Evolutionary conservation across 1,140 invertebrate genomes (phyloP).

Genomic region (Apolygus lucorum): DNA sequence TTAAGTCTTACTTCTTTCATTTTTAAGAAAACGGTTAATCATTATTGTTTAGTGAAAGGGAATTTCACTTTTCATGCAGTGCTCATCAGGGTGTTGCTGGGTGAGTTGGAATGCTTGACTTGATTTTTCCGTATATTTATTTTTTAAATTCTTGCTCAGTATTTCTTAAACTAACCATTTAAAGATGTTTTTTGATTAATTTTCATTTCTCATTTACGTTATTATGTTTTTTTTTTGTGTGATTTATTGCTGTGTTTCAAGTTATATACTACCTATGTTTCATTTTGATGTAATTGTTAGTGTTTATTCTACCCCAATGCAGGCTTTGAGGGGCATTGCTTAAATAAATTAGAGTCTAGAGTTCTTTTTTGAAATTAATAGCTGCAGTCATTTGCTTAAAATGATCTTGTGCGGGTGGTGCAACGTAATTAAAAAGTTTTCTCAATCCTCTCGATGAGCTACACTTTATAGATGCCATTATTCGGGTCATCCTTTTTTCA

Average conservation of each 20-base stretch:
- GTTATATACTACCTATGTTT: background rate
- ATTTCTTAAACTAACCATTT: constrained; percentile 5
- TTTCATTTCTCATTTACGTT: constrained; percentile 2
- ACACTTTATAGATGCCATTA: too few relatives aligned
- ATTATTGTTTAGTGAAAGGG: constrained; percentile 16
- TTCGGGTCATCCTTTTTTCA: too few relatives aligned
- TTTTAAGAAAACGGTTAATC: constrained; percentile 8
- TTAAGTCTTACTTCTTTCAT: background rate
- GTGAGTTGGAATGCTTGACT: constrained; percentile 14
- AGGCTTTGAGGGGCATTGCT: constrained; percentile 16
- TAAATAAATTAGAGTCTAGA: background rate
- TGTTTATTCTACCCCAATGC: constrained; percentile 8
- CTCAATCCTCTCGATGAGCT: too few relatives aligned
- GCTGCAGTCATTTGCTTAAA: too few relatives aligned
- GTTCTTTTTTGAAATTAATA: background rate
- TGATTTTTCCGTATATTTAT: constrained; percentile 5
- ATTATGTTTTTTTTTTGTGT: background rate
- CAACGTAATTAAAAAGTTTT: too few relatives aligned
- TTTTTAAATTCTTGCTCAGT: constrained; percentile 7
- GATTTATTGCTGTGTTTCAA: background rate
- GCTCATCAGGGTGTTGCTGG: constrained; percentile 11
- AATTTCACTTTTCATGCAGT: constrained; percentile 14
- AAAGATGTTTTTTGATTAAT: background rate
- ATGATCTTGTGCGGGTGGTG: too few relatives aligned
- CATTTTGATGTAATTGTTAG: background rate